Evolutionary conservation across 2,888 invertebrate genomes (phyloP), one percentile per base, ranked within the genome.

Genomic region (Ormyrus labotus): DNA sequence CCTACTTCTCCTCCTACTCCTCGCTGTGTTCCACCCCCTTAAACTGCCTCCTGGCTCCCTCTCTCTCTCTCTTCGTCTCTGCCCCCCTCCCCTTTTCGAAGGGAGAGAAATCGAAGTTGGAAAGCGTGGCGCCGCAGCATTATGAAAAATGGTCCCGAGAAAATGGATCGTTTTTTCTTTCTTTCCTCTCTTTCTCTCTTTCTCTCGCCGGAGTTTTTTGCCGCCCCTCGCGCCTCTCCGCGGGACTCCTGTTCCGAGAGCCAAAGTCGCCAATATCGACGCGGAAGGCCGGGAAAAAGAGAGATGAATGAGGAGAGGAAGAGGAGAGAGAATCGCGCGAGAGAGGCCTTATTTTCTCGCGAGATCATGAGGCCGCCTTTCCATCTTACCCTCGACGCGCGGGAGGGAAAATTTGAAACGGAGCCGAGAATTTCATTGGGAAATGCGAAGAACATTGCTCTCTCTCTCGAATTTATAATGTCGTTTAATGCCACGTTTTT

Each of bases 121-220:
- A 74, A 69, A 72, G 53, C 51, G 76, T 75, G 45, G 13, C 57
- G 76, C 72, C 76, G 50, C 45, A 72, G 78, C 78, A 75, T 82
- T 80, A 80, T 82, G 82, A 82, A 82, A 80, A 82, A 82, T 82
- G 82, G 77, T 75, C 65, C 70, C 8, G 34, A 69, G 80, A 82
- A 74, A 80, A 82, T 80, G 77, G 80, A 80, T 78, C 70, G 77
- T 67, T 80, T 76, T 77, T 69, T 55, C 57, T 48, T 65, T 45
- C 58, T 50, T 61, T 10, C 34, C 70, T 77, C 45, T 67, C 34
- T 50, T 19, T 9, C 63, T 19, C 45, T 13, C 51, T 11, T 53
- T 68, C 55, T 11, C 51, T 61, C 61, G 7, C 8, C 51, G 60
- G 45, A 34, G 51, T 58, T 50, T 45, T 53, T 47, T 51, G n/a